phyloP scores from a whole-genome alignment of 2,113 vertebrate genomes.

The Erpornis zantholeuca region DNA sequence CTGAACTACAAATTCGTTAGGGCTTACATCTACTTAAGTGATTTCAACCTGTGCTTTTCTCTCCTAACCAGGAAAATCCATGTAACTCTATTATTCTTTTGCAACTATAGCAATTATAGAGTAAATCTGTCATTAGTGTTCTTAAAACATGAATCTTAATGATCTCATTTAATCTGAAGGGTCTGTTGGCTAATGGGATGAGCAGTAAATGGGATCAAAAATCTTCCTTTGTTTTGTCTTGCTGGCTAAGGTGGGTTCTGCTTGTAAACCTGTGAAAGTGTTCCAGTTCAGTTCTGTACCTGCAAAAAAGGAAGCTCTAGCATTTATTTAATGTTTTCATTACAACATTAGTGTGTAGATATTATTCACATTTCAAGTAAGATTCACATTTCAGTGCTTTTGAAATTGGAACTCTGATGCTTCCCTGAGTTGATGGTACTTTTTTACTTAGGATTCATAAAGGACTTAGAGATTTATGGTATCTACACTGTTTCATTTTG shows the following conservation, averaged over 20 bases:
- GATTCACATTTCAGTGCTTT: not conserved
- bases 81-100: not conserved
- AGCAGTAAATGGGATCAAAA: not conserved
- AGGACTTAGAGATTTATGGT: not conserved
- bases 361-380: not conserved
- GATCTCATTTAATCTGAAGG: not conserved
- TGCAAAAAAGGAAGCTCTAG: not conserved
- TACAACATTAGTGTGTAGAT: not conserved
- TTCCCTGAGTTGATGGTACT: not conserved
- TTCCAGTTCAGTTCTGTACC: not conserved
- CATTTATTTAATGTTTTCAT: not conserved
- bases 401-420: not conserved
- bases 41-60: not conserved
- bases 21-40: not conserved
- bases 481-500: not conserved
- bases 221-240: not conserved
- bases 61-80: not conserved
- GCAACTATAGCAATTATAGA: not conserved
- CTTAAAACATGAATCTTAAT: not conserved
- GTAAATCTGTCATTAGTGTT: not conserved
- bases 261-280: not conserved
- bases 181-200: not conserved
- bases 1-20: not conserved
- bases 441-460: not conserved
- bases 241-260: not conserved